Evolutionary conservation across 1,140 invertebrate genomes (phyloP).

Genomic region (Aphis craccivora): DNA sequence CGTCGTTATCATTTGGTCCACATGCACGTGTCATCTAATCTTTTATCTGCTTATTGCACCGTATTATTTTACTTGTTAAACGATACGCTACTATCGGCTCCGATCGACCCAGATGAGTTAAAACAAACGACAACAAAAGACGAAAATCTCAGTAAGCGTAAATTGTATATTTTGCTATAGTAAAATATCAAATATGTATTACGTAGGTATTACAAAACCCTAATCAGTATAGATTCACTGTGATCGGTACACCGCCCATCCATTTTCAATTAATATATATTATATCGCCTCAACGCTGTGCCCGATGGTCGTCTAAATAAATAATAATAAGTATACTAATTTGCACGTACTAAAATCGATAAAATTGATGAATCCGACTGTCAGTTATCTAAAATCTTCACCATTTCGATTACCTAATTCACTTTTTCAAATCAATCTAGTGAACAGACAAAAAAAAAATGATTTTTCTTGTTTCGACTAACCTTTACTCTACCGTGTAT

Average conservation of each 20-base stretch:
- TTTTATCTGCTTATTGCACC: not conserved
- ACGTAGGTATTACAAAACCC: not conserved
- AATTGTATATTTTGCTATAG: not conserved
- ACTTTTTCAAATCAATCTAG: too few relatives aligned
- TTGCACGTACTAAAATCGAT: not conserved
- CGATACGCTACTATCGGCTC: not conserved
- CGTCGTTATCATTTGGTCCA: not conserved
- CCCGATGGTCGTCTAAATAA: too few relatives aligned
- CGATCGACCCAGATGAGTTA: not conserved
- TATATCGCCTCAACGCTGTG: not conserved
- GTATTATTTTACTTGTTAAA: not conserved
- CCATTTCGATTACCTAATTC: too few relatives aligned
- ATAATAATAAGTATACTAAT: not conserved
- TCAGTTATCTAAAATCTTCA: too few relatives aligned
- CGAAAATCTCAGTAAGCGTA: not conserved
- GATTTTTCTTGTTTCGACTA: not conserved
- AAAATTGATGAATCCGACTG: not conserved
- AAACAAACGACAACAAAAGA: not conserved
- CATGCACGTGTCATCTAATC: not conserved
- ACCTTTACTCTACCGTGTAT: not conserved
- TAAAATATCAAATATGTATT: not conserved
- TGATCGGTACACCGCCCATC: not conserved
- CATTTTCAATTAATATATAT: not conserved
- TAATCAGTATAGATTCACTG: not conserved
- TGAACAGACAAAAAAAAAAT: not conserved